phyloP scores from a whole-genome alignment of 2,797 vertebrate genomes.

The Fistularia commersonii region DNA sequence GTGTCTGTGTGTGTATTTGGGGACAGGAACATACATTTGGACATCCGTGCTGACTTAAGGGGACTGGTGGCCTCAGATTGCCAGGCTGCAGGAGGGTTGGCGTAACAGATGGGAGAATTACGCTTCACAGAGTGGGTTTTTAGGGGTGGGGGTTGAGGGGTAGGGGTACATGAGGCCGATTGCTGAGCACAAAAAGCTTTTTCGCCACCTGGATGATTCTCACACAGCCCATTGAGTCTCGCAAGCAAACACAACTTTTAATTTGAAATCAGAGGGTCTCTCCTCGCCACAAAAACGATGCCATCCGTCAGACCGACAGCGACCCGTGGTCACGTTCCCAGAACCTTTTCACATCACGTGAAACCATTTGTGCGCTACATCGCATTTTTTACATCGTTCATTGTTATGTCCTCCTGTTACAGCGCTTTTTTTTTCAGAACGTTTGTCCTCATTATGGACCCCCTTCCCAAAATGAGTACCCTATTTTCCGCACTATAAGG shows the following conservation, averaged over 20 bases:
- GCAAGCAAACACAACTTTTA: background rate
- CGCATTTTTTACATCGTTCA: no score
- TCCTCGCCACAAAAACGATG: background rate
- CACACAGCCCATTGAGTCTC: constrained; percentile 4
- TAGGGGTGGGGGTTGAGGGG: background rate
- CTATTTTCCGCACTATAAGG: no score
- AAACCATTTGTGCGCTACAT: no score
- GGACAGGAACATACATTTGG: constrained; percentile 12
- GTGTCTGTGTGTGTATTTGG: background rate
- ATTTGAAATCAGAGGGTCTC: background rate
- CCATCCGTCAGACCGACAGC: no score
- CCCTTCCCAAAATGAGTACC: no score
- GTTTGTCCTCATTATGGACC: no score
- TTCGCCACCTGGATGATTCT: constrained; percentile 3
- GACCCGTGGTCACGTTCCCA: no score
- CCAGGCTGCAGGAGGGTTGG: constrained; percentile 5
- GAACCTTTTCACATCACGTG: no score
- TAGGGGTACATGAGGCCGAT: constrained; percentile 6
- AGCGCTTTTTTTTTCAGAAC: no score
- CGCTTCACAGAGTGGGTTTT: constrained; percentile 14
- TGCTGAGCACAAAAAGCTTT: background rate
- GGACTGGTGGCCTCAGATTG: constrained; percentile 3
- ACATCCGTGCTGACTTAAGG: constrained; percentile 13
- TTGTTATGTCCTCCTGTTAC: no score
- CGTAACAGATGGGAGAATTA: constrained; percentile 38